A percentile compares a stretch with the other conserved stretches of the same genome.
Conservation (phyloP, 2,888 invertebrate species). For the Thecophora atra region DNA sequence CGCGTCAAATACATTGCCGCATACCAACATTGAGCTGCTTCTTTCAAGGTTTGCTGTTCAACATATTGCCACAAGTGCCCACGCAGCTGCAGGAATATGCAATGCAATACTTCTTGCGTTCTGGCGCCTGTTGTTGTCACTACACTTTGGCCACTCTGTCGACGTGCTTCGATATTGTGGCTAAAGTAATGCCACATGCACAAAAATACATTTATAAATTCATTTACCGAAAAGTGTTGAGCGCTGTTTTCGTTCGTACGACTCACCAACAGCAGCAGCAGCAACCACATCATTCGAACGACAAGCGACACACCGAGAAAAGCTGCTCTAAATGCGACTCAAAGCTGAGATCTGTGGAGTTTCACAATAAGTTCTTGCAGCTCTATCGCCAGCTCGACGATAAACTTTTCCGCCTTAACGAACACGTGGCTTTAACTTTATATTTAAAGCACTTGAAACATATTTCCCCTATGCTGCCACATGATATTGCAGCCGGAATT, state of each 20-base stretch:
- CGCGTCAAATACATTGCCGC: slow-evolving; percentile 54
- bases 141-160: slow-evolving; percentile 54
- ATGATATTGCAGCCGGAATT: slow-evolving; percentile 58
- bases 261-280: slow-evolving; percentile 13
- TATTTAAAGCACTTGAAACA: slow-evolving; percentile 62
- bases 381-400: slow-evolving; percentile 51
- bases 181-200: slow-evolving; percentile 49
- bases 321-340: slow-evolving; percentile 57
- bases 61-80: slow-evolving; percentile 51
- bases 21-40: slow-evolving; percentile 55
- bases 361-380: slow-evolving; percentile 54
- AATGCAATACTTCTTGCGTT: slow-evolving; percentile 55
- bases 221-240: slow-evolving; percentile 56
- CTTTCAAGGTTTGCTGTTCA: slow-evolving; percentile 60
- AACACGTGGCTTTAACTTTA: slow-evolving; percentile 48
- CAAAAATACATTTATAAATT: slow-evolving; percentile 60
- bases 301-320: slow-evolving; percentile 36
- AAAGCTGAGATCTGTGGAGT: slow-evolving; percentile 57
- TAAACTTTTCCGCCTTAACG: slow-evolving; percentile 37
- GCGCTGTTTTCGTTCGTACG: slow-evolving; percentile 54
- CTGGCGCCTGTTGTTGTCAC: slow-evolving; percentile 63
- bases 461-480: slow-evolving; percentile 58
- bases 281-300: background rate
- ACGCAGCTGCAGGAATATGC: slow-evolving; percentile 55
- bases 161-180: slow-evolving; percentile 52